Percentiles rank a stretch among this genome's conserved stretches.
Conservation (phyloP, 2,888 invertebrate species). For the Ectobius pallidus region DNA sequence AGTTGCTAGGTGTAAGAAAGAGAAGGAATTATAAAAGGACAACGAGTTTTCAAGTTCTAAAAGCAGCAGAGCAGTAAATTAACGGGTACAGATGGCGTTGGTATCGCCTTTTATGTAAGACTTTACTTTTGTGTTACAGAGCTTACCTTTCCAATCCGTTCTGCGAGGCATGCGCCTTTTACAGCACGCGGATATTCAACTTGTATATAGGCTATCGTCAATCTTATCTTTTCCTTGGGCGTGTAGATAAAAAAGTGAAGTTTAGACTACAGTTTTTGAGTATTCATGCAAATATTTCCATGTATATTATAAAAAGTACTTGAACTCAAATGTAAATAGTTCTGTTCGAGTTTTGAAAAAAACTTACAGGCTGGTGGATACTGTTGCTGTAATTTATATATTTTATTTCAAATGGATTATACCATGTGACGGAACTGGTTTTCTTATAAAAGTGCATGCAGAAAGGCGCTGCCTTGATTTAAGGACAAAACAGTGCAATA, state of each 20-base stretch:
- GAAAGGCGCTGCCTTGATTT: conserved; percentile 16
- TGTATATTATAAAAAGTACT: too few species aligned
- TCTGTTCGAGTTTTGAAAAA: too few species aligned
- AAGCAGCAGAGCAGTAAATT: conserved; percentile 25
- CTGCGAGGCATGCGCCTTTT: conserved; percentile 24
- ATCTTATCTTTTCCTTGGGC: background rate
- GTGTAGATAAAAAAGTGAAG: too few species aligned
- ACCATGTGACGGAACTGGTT: background rate
- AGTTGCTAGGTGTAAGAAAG: background rate
- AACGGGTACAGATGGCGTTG: conserved; percentile 29
- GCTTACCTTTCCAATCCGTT: conserved; percentile 28
- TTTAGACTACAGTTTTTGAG: too few species aligned
- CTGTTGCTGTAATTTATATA: background rate
- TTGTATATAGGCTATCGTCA: background rate
- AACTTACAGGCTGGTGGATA: too few species aligned
- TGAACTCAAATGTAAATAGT: too few species aligned
- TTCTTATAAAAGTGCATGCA: conserved; percentile 10
- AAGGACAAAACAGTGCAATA: conserved; percentile 13
- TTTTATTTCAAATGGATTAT: background rate
- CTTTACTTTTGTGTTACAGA: too few species aligned
- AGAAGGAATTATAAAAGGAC: background rate
- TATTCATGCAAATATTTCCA: too few species aligned
- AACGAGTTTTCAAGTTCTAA: conserved; percentile 26
- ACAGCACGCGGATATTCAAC: background rate
- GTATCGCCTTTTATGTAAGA: conserved; percentile 30